Evolutionary conservation across 2,797 vertebrate genomes (phyloP), one percentile per base, ranked within the genome.

Genomic region (Chloroceryle inda): DNA sequence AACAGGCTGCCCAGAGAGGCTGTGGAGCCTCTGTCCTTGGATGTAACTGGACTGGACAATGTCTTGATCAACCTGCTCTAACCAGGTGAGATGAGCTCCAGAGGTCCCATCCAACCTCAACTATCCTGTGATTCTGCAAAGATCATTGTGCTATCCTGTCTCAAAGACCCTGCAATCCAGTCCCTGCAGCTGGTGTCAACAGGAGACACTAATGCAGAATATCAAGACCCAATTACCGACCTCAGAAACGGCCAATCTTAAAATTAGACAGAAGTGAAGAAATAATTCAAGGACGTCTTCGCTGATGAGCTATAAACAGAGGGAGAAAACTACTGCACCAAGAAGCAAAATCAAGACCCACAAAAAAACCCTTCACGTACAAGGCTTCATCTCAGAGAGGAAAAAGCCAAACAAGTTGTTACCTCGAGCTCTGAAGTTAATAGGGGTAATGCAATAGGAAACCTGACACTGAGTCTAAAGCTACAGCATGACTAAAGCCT

Each of bases 391-490:
- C 71, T 69, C 42, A 5, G 79, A 52, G 58, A 81, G 22, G 44
- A 88, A 69, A 89, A 81, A 68, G 56, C 17, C 50, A 85, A 64
- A 73, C 67, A 55, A 72, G 53, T 77, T 50, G 9, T 49, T 50
- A 80, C 2, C 80, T 78, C 67, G 68, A 90, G 83, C 67, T 53
- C 75, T 2, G 1, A 52, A 91, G 59, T 69, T 63, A 89, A 92
- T 1, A 29, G 71, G 35, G 63, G 31, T 37, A 95, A 90, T 26
- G 88, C 91, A 95, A 78, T 4, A 94, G 85, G 95, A 89, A 89
- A 96, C 76, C 24, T 88, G 96, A 94, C 31, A n/a, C 82, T 19
- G 83, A 7, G 15, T 33, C 82, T 81, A 78, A 90, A 90, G 74
- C 85, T 85, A 47, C 89, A 80, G 52, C 55, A 37, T 26, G 44